Percentiles rank a stretch among this genome's conserved stretches.
Conservation (phyloP, 2,113 vertebrate species). For the Orthonyx spaldingii region DNA sequence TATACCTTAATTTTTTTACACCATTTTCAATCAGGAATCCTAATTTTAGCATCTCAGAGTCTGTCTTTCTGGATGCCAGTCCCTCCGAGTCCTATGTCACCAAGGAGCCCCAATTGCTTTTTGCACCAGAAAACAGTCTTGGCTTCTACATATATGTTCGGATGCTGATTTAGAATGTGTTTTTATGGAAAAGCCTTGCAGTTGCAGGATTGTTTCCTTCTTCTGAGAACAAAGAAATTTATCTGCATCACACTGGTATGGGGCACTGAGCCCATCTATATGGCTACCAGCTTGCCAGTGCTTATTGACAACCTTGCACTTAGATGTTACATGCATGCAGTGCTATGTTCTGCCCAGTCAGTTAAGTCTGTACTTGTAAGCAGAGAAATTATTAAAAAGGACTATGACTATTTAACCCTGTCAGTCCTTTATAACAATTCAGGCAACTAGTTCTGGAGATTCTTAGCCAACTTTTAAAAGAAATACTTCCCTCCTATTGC, state of each 20-base stretch:
- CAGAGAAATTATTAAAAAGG: neutral
- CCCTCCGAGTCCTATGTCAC: neutral
- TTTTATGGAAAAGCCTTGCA: neutral
- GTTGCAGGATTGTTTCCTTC: neutral
- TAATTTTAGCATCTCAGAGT: neutral
- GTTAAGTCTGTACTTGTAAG: neutral
- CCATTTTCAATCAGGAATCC: neutral
- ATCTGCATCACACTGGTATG: neutral
- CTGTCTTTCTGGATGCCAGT: neutral
- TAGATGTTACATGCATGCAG: neutral
- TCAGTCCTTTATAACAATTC: neutral
- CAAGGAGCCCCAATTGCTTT: neutral
- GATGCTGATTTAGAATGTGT: neutral
- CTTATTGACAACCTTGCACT: neutral
- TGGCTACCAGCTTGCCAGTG: neutral
- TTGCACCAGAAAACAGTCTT: neutral
- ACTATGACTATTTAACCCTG: neutral
- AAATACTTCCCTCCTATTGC: neutral
- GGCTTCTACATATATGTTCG: neutral
- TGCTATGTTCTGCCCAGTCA: neutral
- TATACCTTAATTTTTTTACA: neutral
- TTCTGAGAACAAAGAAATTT: neutral
- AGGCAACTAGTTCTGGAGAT: neutral
- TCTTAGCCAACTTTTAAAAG: neutral
- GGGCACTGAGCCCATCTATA: neutral